These are phyloP conservation scores for Podarcis lilfordi DNA, from an alignment of 2,797 vertebrate genomes.

Conservation along the genomic window DNA sequence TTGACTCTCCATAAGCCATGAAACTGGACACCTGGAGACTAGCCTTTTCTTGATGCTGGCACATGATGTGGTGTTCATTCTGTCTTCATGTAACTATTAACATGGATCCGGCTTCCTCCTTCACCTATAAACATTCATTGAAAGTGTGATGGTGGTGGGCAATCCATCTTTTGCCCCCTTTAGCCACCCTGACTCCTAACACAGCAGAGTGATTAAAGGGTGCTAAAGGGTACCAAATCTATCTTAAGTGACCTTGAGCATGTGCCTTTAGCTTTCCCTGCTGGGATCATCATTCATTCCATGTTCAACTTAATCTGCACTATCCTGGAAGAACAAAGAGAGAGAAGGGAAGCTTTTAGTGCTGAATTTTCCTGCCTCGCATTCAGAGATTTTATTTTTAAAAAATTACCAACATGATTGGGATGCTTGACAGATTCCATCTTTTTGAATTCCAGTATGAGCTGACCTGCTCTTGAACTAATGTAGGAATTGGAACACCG, in stretches of 20 bases:
- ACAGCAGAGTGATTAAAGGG: neutral
- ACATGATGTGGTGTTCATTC: neutral
- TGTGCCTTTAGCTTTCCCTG: neutral
- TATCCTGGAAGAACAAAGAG: rapidly evolving
- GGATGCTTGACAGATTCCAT: neutral
- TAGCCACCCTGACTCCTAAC: neutral
- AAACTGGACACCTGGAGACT: neutral
- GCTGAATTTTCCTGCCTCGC: slow-evolving; percentile 1
- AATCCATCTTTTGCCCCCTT: neutral
- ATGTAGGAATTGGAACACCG: neutral
- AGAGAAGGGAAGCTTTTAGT: slow-evolving; percentile 20
- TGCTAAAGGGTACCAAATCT: neutral
- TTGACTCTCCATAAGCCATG: neutral
- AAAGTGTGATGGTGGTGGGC: neutral
- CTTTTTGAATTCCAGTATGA: neutral
- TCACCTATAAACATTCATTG: neutral
- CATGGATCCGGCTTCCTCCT: neutral
- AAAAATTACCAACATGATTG: slow-evolving; percentile 6
- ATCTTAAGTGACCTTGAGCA: neutral
- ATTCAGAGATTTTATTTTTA: too few relatives aligned
- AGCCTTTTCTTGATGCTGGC: neutral
- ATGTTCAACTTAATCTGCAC: neutral
- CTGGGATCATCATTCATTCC: rapidly evolving
- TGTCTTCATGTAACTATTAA: neutral
- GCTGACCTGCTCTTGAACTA: neutral